Conservation (phyloP, 2,113 vertebrate species). For the Gila orcuttii region DNA sequence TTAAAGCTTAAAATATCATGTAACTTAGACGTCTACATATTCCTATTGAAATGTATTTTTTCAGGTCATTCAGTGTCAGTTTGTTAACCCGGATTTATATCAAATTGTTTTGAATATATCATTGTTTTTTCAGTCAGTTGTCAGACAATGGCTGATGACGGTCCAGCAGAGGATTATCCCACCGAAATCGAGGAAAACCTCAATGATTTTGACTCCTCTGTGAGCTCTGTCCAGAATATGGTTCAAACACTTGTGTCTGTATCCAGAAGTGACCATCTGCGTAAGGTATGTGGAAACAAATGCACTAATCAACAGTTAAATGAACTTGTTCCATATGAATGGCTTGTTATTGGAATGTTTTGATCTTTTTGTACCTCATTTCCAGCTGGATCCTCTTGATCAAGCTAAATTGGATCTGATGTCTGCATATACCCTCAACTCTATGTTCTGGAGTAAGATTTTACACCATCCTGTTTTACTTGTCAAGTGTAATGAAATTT, state of each 20-base stretch:
- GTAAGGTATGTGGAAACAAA: slow-evolving; percentile 75
- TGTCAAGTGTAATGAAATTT: neutral
- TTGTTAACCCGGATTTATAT: neutral
- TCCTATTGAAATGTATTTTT: no score
- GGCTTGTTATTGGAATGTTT: neutral
- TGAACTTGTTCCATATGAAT: neutral
- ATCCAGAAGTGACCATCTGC: slow-evolving; percentile 82
- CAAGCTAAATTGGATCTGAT: slow-evolving; percentile 96
- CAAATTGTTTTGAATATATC: neutral
- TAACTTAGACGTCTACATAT: neutral
- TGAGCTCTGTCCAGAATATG: slow-evolving; percentile 82
- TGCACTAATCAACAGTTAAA: neutral
- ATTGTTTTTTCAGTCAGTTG: neutral
- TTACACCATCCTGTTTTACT: neutral
- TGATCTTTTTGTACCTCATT: slow-evolving; percentile 41
- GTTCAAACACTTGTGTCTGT: slow-evolving; percentile 86
- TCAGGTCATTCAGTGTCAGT: neutral
- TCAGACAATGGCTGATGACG: slow-evolving; percentile 71
- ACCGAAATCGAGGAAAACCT: slow-evolving; percentile 93
- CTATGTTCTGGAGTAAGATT: slow-evolving; percentile 96
- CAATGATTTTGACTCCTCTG: slow-evolving; percentile 82
- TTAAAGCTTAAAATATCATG: neutral
- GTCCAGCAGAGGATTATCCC: slow-evolving; percentile 83
- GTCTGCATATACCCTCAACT: slow-evolving; percentile 93
- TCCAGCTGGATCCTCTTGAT: slow-evolving; percentile 90